Conservation (phyloP, 1,140 invertebrate species). For the Leptinotarsa texana region DNA sequence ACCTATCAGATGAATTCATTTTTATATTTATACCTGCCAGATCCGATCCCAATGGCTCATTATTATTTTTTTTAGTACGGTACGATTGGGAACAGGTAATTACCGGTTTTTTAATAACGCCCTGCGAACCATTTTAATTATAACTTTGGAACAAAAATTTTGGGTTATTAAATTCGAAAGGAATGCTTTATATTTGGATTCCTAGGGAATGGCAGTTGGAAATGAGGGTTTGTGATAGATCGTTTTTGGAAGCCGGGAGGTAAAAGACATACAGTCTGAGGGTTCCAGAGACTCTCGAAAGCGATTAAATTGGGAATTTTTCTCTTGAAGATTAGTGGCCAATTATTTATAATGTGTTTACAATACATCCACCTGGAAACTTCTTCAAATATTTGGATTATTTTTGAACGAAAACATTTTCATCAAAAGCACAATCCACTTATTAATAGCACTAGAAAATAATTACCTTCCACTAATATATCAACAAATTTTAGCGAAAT, state of each 20-base stretch:
- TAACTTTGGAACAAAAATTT: constrained; percentile 16
- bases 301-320: background rate
- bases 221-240: background rate
- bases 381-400: background rate
- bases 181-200: too few relatives aligned
- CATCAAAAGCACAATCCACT: too few relatives aligned
- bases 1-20: constrained; percentile 28
- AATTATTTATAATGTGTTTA: too few relatives aligned
- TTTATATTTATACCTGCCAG: constrained; percentile 36
- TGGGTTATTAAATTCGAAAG: background rate
- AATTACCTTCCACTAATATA: background rate
- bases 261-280: background rate
- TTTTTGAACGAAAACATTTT: background rate
- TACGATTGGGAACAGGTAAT: constrained; percentile 37
- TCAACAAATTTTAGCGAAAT: background rate
- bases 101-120: constrained; percentile 36
- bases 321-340: too few relatives aligned
- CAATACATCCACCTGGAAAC: background rate
- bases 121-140: constrained; percentile 34
- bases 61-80: constrained; percentile 37
- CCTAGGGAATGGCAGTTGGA: background rate
- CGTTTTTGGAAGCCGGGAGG: background rate
- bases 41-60: constrained; percentile 33
- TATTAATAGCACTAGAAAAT: too few relatives aligned
- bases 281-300: background rate